These are phyloP conservation scores for Melitaea cinxia DNA, from an alignment of 1,140 invertebrate species.

Conservation along the genomic window DNA sequence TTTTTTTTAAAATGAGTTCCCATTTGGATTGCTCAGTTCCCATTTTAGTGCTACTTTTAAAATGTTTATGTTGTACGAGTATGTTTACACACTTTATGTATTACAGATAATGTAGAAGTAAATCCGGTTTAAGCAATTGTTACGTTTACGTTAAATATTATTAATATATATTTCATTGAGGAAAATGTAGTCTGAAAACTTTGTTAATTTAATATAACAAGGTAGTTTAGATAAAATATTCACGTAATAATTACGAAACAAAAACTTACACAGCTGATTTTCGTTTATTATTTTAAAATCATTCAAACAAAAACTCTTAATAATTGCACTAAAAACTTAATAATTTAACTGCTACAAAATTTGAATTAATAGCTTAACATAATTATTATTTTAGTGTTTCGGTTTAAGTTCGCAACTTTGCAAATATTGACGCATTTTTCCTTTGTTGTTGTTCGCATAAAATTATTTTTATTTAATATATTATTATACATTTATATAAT, in stretches of 20 bases:
- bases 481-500: neutral
- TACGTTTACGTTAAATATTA: neutral
- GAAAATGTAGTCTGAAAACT: neutral
- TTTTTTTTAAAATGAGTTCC: too few relatives aligned
- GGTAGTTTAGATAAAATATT: constrained; percentile 7
- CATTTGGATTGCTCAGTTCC: too few relatives aligned
- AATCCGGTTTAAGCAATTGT: neutral
- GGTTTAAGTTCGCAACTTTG: constrained; percentile 6
- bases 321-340: constrained; percentile 21
- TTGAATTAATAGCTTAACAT: constrained; percentile 9
- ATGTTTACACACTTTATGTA: too few relatives aligned
- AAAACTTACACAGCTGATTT: constrained; percentile 13
- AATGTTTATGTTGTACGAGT: too few relatives aligned
- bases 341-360: constrained; percentile 23
- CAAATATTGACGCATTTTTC: neutral
- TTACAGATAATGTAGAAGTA: neutral
- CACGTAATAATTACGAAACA: constrained; percentile 10
- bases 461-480: neutral
- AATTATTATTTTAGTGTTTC: constrained; percentile 15
- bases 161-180: neutral
- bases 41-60: too few relatives aligned
- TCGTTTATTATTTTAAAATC: constrained; percentile 22
- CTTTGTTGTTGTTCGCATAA: neutral
- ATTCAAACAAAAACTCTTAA: constrained; percentile 16
- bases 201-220: constrained; percentile 7